phyloP scores from a whole-genome alignment of 1,140 invertebrate species.

The Meloidogyne hapla region DNA sequence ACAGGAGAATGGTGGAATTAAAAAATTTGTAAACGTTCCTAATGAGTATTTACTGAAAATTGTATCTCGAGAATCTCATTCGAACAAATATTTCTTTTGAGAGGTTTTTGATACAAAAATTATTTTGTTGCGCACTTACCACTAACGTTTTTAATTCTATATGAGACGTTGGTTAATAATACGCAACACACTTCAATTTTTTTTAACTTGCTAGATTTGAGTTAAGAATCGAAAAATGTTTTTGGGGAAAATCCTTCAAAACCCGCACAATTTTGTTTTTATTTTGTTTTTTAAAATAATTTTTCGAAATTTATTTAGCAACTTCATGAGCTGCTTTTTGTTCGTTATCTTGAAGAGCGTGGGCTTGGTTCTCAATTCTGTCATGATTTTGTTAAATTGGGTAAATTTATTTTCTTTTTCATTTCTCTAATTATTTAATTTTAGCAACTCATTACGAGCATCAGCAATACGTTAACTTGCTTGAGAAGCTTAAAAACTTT shows the following conservation, averaged over 20 bases:
- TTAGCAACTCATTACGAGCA: constrained; percentile 58
- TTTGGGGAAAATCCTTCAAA: no score
- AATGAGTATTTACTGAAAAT: no score
- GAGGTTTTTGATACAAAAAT: not conserved
- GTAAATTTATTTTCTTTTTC: constrained; percentile 26
- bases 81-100: constrained; percentile 14
- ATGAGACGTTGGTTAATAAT: no score
- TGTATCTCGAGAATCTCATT: no score
- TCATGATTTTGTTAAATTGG: constrained; percentile 42
- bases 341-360: constrained; percentile 62
- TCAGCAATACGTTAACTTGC: constrained; percentile 53
- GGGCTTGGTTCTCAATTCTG: constrained; percentile 58
- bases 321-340: constrained; percentile 61
- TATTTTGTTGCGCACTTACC: not conserved
- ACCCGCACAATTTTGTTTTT: no score
- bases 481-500: constrained; percentile 56
- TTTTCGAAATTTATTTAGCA: constrained; percentile 32
- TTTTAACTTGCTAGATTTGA: no score
- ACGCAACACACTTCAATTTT: not conserved
- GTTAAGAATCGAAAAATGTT: no score
- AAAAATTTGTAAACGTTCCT: no score
- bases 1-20: no score
- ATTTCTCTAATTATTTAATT: constrained; percentile 23
- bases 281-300: no score
- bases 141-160: no score